Base-by-base conservation (phyloP, 2,113 vertebrate genomes). In the Synodontis membranacea region DNA sequence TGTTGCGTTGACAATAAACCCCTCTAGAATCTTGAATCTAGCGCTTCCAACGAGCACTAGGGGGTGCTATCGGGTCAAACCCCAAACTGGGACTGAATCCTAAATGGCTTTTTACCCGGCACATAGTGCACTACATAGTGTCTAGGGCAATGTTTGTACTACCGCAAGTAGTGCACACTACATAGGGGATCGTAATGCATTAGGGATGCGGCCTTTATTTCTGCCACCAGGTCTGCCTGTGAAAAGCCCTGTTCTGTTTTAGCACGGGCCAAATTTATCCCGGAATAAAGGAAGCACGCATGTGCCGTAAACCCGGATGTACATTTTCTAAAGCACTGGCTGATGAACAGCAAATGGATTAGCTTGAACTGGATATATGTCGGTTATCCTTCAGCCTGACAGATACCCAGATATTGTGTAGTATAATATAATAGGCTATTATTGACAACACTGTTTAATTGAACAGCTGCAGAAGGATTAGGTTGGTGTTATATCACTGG, bases 261-360 rank as follows among this genome's bases (percentile, higher is more conserved):
- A 94, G 91, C 95, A 93, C 95, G 96, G 96, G 89, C 94, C 92
- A 96, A 96, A 96, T 93, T 95, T 96, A 94, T 96, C 96, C 96
- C 96, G 95, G 95, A 97, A 96, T 96, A 96, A 95, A 92, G 93
- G 91, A 92, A 95, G 94, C 95, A 96, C 95, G 96, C 96, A 96
- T 96, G 95, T 97, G 95, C 95, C 90, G 93, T 95, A 93, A 96
- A 96, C 95, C 96, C 96, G 96, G 95, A 96, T 96, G 95, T 96
- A 94, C 93, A 91, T 88, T 82, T 14, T 44, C 70, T 39, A 58
- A 39, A 66, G 46, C 28, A 66, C 54, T 48, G 23, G 52, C 68
- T 70, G 37, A 54, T 34, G 58, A 58, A 80, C 79, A 74, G 56
- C 17, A 78, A 62, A 85, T 19, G 48, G n/a, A 17, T 62, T 19